Evolutionary conservation across 2,113 vertebrate genomes (phyloP).

Genomic region (Aegypius monachus): DNA sequence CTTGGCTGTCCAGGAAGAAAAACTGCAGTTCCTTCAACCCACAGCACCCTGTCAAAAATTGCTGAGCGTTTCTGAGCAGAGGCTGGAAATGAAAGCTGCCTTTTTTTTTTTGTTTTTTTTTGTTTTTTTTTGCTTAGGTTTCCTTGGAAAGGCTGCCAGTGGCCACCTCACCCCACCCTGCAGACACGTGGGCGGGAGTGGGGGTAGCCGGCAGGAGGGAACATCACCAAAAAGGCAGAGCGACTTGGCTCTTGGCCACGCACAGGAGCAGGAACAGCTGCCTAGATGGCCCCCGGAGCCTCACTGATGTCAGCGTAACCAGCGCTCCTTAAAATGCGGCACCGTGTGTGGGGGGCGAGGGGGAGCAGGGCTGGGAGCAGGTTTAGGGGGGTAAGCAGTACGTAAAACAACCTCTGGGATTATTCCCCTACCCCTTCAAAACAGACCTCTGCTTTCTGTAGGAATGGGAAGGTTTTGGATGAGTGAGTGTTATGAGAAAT

Average conservation of each 20-base stretch:
- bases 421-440: not conserved
- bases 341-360: not conserved
- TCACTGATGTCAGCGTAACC: constrained; percentile 56
- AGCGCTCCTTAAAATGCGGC: not conserved
- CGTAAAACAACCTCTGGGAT: not conserved
- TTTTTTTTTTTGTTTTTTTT: not conserved
- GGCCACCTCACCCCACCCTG: constrained; percentile 45
- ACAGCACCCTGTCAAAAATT: not conserved
- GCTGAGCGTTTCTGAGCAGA: not conserved
- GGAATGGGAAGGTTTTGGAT: not conserved
- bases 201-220: constrained; percentile 42
- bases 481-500: not conserved
- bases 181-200: constrained; percentile 22
- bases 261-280: constrained; percentile 64
- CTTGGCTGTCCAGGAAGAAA: not conserved
- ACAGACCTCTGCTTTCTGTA: not conserved
- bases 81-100: not conserved
- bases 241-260: constrained; percentile 29
- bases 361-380: not conserved
- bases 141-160: not conserved
- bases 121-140: not conserved
- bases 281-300: constrained; percentile 47
- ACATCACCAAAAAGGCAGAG: constrained; percentile 51
- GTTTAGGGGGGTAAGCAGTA: not conserved
- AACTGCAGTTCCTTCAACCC: not conserved